Base-by-base conservation (phyloP, 2,888 invertebrate genomes). In the Microctonus brassicae region DNA sequence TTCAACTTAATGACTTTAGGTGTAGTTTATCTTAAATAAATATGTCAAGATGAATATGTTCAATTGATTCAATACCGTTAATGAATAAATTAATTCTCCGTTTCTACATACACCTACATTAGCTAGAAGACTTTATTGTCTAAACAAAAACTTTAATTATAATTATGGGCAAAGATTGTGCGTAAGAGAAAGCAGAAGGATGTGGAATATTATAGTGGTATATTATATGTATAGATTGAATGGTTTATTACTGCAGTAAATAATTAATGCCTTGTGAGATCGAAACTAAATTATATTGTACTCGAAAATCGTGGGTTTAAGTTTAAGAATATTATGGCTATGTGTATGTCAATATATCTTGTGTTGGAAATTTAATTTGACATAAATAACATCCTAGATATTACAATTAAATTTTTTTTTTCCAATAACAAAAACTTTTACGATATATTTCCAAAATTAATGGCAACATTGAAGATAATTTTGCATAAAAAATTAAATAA, bases 101-200 rank as follows among this genome's bases (percentile, higher is more conserved):
- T 58, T 64, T 26, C 29, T 58, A 11, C 29, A 60, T 58, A 53
- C 65, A 36, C 29, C 39, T 34, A 36, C 61, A 58, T 63, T 33
- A 39, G 10, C 55, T 39, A 24, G 62, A 39, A 33, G 29, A 47
- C 7, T 22, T 22, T 74, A 26, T 73, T 73, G 66, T 71, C 33
- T 55, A 65, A 74, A 80, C 80, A 77, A 79, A 78, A 74, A 74
- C 66, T 71, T 72, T 77, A 74, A 80, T 81, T 77, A 74, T 76
- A 71, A 76, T 77, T 75, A 75, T 77, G 78, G 78, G 78, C 78
- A 71, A 77, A 77, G 75, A 69, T 67, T n/a, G 13, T 13, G n/a
- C 13, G 47, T 47, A 1, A 1, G 47, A 5, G n/a, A 36, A 4
- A 47, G 7, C 6, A n/a, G 7, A 17, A 6, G 17, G 17, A 7